Conservation (phyloP, 2,113 vertebrate genomes). For the Gobio gobio region DNA sequence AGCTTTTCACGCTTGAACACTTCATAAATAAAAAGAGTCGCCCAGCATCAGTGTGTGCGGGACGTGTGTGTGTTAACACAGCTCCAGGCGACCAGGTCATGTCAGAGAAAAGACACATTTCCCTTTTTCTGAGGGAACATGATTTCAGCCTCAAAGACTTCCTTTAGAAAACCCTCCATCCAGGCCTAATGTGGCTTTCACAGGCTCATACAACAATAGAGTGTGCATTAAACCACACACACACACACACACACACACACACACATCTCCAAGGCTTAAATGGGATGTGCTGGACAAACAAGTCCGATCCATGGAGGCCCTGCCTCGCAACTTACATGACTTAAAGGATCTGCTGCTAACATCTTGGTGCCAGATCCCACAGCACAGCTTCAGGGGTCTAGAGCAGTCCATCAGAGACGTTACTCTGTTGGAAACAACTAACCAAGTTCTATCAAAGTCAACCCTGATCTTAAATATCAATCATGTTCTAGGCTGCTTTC, state of each 20-base stretch:
- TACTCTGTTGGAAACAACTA: too few relatives aligned
- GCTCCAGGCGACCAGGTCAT: not conserved
- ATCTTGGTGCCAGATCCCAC: too few relatives aligned
- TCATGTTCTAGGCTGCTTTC: too few relatives aligned
- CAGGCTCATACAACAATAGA: not conserved
- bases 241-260: conserved; percentile 27
- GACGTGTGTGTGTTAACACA: not conserved
- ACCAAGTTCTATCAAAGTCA: not conserved
- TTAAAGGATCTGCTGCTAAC: too few relatives aligned
- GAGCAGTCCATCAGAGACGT: too few relatives aligned
- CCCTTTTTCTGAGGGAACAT: not conserved
- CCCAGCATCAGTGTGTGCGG: not conserved
- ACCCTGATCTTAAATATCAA: not conserved
- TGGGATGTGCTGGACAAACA: too few relatives aligned
- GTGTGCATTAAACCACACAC: conserved; percentile 32
- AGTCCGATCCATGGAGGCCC: too few relatives aligned
- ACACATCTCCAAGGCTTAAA: too few relatives aligned
- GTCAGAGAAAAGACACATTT: not conserved
- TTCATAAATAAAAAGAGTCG: not conserved
- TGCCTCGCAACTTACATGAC: too few relatives aligned
- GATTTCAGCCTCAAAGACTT: not conserved
- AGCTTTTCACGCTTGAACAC: conserved; percentile 22
- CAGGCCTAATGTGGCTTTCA: conserved; percentile 2
- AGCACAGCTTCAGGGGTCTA: too few relatives aligned
- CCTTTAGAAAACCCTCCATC: not conserved